A percentile compares a stretch with the other conserved stretches of the same genome.
Conservation (phyloP, 2,113 vertebrate species). For the Prunella himalayana region DNA sequence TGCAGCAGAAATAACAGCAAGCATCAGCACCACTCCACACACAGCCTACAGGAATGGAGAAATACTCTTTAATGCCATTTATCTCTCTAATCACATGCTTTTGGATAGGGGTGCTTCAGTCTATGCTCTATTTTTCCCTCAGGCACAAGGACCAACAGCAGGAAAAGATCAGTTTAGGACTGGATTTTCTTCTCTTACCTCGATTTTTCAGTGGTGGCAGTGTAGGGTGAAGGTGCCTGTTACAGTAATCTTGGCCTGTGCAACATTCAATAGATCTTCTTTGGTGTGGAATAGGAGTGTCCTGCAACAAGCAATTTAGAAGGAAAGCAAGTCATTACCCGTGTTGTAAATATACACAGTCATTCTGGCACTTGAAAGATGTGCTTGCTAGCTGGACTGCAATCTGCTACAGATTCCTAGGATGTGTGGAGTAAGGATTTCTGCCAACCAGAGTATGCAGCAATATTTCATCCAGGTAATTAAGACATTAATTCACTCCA, state of each 20-base stretch:
- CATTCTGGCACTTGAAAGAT: neutral
- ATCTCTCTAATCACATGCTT: neutral
- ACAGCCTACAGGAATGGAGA: neutral
- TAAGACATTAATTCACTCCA: neutral
- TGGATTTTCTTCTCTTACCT: slow-evolving; percentile 70
- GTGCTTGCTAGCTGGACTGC: neutral
- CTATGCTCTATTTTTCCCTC: neutral
- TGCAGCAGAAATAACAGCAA: neutral
- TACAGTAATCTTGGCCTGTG: slow-evolving; percentile 91
- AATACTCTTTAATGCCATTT: neutral
- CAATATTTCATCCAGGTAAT: neutral
- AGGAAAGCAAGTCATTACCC: neutral
- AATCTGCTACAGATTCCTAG: neutral
- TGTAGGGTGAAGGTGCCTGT: slow-evolving; percentile 88
- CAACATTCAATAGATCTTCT: slow-evolving; percentile 91
- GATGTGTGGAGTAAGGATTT: neutral
- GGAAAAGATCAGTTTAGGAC: neutral
- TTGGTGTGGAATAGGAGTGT: slow-evolving; percentile 83
- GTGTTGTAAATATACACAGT: accelerated
- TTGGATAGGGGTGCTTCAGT: neutral
- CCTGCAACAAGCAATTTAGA: slow-evolving; percentile 68
- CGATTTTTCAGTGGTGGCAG: slow-evolving; percentile 83
- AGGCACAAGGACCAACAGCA: neutral
- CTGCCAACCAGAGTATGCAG: neutral
- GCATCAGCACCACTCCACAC: neutral